Percentiles rank a stretch among this genome's conserved stretches.
phyloP scores from a whole-genome alignment of 2,888 invertebrate genomes.

The Epistrophella euchroma region DNA sequence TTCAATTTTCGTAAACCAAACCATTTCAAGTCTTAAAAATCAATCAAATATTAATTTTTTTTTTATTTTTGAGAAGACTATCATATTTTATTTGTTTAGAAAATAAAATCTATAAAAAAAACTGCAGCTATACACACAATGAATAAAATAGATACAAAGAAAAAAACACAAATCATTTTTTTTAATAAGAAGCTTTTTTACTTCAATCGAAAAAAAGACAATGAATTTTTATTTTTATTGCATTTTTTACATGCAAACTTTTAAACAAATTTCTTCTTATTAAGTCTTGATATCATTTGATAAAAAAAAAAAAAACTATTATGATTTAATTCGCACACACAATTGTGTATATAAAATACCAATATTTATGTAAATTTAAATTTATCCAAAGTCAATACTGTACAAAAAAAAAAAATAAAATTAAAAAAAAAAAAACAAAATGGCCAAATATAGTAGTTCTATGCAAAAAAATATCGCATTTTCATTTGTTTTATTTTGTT shows the following conservation, averaged over 20 bases:
- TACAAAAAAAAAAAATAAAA: constrained; percentile 44
- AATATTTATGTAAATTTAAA: constrained; percentile 1
- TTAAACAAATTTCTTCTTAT: background rate
- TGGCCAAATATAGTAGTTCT: constrained; percentile 71
- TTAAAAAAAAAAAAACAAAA: constrained; percentile 25
- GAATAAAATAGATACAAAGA: background rate
- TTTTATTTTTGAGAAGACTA: constrained; percentile 19
- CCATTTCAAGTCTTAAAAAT: background rate
- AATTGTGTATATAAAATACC: constrained; percentile 30
- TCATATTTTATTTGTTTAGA: background rate
- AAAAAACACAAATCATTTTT: constrained; percentile 6
- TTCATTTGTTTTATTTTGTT: constrained; percentile 17
- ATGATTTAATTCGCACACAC: background rate
- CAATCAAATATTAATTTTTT: background rate
- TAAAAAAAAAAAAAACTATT: background rate
- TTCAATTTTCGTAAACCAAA: background rate
- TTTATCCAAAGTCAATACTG: constrained; percentile 33
- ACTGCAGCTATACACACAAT: constrained; percentile 24
- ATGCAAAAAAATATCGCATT: constrained; percentile 37
- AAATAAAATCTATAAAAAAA: background rate
- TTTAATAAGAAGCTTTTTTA: background rate
- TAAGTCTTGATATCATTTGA: background rate
- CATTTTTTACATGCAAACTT: constrained; percentile 57
- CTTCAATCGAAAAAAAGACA: constrained; percentile 44
- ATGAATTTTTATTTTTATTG: constrained; percentile 62